These are phyloP conservation scores for Paragorgia papillata DNA, from an alignment of 92 coral and sea anemone genomes.

Conservation along the genomic window DNA sequence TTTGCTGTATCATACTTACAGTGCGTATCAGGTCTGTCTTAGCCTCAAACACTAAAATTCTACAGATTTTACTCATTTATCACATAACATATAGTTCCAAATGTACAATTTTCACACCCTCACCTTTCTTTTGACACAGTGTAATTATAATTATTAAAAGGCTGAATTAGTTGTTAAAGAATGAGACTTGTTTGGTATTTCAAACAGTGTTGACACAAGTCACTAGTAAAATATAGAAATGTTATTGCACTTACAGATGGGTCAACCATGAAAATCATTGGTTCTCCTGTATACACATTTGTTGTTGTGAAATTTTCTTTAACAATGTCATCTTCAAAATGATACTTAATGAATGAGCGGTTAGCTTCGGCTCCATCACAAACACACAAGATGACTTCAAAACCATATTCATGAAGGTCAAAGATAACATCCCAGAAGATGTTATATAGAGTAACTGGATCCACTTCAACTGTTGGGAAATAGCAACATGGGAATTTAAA, in stretches of 20 bases:
- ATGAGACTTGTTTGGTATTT: not conserved
- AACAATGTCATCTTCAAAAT: constrained; percentile 45
- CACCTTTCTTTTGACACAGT: too few species aligned
- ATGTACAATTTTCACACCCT: too few species aligned
- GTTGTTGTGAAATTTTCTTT: constrained; percentile 41
- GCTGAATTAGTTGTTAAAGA: not conserved
- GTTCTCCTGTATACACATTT: constrained; percentile 56
- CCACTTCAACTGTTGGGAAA: constrained; percentile 57
- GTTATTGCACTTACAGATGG: constrained; percentile 57
- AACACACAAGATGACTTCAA: constrained; percentile 46
- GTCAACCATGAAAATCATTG: constrained; percentile 51
- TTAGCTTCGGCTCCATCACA: constrained; percentile 61
- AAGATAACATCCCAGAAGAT: constrained; percentile 53
- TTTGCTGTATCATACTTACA: too few species aligned
- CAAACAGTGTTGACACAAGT: not conserved
- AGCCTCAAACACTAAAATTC: too few species aligned
- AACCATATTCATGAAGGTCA: constrained; percentile 50
- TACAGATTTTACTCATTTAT: too few species aligned
- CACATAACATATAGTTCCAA: too few species aligned
- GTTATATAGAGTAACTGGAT: constrained; percentile 51
- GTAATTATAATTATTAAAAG: too few species aligned
- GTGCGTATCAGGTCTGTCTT: too few species aligned
- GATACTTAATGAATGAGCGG: constrained; percentile 50
- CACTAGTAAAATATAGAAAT: not conserved
- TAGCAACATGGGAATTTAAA: constrained; percentile 53